These are phyloP conservation scores for Anoura caudifer DNA, from an alignment of 2,113 vertebrate genomes.

Conservation along the genomic window DNA sequence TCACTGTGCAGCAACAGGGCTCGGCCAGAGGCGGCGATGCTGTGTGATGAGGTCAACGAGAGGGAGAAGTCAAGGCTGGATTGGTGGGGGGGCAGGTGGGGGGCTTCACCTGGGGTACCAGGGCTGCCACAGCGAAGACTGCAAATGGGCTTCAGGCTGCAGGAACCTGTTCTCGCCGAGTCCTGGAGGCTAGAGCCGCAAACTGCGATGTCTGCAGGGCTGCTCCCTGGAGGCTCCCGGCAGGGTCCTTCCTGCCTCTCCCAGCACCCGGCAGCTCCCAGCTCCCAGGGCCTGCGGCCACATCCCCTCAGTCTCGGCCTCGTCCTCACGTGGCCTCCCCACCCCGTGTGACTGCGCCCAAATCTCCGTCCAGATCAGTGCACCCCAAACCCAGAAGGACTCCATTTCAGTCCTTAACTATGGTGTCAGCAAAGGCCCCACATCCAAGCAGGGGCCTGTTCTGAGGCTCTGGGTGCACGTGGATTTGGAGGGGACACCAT, in stretches of 20 bases:
- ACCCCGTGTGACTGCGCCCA: neutral
- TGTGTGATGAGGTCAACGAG: neutral
- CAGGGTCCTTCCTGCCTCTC: neutral
- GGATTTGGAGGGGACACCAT: neutral
- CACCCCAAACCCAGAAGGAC: neutral
- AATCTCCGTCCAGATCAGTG: rapidly evolving
- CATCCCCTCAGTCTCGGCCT: rapidly evolving
- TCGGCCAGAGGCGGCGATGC: no score
- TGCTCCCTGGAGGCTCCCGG: neutral
- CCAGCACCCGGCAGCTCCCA: neutral
- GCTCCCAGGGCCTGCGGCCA: neutral
- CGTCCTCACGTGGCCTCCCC: neutral
- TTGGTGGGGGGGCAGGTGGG: no score
- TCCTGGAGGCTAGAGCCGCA: neutral
- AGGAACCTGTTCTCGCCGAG: neutral
- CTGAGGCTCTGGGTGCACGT: neutral
- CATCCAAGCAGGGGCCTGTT: neutral
- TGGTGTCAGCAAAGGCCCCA: neutral
- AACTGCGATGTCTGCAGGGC: neutral
- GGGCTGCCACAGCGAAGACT: neutral
- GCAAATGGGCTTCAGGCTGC: neutral
- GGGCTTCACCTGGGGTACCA: neutral
- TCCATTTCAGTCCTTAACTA: neutral
- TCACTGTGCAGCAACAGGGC: neutral
- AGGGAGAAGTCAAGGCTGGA: neutral